Percentiles rank a stretch among this genome's conserved stretches.
These are phyloP conservation scores for Chironomus tepperi DNA, from an alignment of 1,140 invertebrate genomes.

Conservation along the genomic window DNA sequence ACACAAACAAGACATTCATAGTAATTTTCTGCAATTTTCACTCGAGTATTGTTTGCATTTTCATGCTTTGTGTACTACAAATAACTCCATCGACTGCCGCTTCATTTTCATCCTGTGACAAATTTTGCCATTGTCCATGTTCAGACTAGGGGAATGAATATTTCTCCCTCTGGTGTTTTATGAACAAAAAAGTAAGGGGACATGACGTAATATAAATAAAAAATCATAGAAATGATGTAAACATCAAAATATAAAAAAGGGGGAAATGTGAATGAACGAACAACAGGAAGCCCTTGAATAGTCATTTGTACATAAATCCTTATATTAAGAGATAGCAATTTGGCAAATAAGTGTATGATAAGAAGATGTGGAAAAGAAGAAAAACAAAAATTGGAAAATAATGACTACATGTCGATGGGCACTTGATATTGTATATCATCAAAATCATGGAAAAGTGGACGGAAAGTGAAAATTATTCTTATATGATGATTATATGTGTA, in stretches of 20 bases:
- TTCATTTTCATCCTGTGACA: too few relatives aligned
- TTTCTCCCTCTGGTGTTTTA: neutral
- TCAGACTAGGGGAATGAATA: too few relatives aligned
- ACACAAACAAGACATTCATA: neutral
- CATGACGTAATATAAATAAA: neutral
- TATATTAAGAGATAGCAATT: neutral
- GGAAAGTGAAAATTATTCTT: neutral
- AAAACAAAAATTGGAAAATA: neutral
- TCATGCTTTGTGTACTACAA: neutral
- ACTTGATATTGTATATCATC: too few relatives aligned
- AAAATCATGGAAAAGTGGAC: too few relatives aligned
- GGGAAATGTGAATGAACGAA: neutral
- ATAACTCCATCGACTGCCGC: too few relatives aligned
- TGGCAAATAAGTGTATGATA: neutral
- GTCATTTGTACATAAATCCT: constrained; percentile 22
- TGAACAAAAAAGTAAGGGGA: neutral
- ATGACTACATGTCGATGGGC: neutral
- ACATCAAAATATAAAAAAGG: neutral
- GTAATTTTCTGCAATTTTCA: constrained; percentile 14
- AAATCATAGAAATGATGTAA: neutral
- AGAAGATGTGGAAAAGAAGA: neutral
- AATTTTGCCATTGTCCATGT: too few relatives aligned
- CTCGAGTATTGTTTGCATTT: neutral
- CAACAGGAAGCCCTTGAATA: neutral
- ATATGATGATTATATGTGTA: too few relatives aligned